A percentile compares a stretch with the other conserved stretches of the same genome.
phyloP scores from a whole-genome alignment of 2,797 vertebrate genomes.

The Eulemur rubriventer region DNA sequence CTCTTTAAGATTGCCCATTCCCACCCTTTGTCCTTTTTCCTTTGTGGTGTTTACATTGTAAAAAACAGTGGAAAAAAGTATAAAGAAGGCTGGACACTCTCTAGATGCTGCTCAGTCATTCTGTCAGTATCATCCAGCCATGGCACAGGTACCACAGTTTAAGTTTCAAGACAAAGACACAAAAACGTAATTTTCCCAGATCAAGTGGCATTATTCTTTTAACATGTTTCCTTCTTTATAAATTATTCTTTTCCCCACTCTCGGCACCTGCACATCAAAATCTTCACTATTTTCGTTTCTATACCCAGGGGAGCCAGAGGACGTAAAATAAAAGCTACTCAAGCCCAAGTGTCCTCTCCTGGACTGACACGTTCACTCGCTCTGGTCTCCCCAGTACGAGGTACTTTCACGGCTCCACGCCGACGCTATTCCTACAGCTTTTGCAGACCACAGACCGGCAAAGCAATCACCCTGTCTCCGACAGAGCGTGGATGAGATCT shows the following conservation, averaged over 20 bases:
- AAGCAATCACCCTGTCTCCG: background rate
- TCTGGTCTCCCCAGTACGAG: background rate
- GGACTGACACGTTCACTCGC: background rate
- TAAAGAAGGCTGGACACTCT: background rate
- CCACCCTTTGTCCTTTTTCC: background rate
- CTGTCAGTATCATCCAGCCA: background rate
- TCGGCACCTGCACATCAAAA: background rate
- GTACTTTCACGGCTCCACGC: background rate
- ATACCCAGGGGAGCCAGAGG: background rate
- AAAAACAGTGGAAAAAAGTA: too few relatives aligned
- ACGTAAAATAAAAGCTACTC: background rate
- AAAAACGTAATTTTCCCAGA: slow-evolving; percentile 33
- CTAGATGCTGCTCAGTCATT: background rate
- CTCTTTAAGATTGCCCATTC: background rate
- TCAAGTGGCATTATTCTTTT: slow-evolving; percentile 30
- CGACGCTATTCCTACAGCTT: background rate
- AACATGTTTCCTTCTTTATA: slow-evolving; percentile 33
- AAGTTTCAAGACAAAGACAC: background rate
- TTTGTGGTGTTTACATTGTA: too few relatives aligned
- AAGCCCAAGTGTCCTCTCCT: background rate
- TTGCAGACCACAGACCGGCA: background rate
- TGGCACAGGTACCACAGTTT: background rate
- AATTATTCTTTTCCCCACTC: background rate
- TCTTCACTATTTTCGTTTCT: background rate
- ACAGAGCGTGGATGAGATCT: background rate